These are phyloP conservation scores for Allobates femoralis DNA, from an alignment of 2,797 vertebrate genomes.

Conservation along the genomic window DNA sequence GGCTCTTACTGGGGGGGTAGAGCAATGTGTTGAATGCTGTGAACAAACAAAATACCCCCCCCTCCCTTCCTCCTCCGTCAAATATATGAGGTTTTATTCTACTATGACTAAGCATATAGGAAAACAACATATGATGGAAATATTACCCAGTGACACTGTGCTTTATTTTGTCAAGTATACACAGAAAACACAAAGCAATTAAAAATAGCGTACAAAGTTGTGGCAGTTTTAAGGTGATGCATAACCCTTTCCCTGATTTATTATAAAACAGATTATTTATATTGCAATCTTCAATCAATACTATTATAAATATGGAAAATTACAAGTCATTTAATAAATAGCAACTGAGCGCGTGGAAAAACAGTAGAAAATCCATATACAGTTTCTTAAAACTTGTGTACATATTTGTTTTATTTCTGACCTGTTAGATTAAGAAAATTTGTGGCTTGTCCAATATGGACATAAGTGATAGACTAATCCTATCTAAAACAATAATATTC, in stretches of 20 bases:
- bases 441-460: conserved; percentile 17
- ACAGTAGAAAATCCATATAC: neutral
- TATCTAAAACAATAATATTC: conserved; percentile 96
- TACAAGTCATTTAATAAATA: conserved; percentile 47
- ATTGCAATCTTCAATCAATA: conserved; percentile 6
- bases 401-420: neutral
- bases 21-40: too few species aligned
- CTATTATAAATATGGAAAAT: conserved; percentile 14
- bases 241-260: neutral
- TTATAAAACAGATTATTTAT: neutral
- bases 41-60: too few species aligned
- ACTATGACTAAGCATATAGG: neutral
- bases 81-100: neutral
- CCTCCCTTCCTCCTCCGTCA: too few species aligned
- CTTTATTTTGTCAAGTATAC: conserved; percentile 22
- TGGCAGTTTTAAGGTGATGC: conserved; percentile 10
- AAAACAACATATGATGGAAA: neutral
- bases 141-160: neutral
- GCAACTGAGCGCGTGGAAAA: neutral
- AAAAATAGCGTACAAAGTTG: neutral
- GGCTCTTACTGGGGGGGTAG: too few species aligned
- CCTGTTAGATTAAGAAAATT: neutral
- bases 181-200: neutral
- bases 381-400: neutral
- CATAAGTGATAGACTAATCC: conserved; percentile 10